Conservation (phyloP, 1,140 invertebrate species). For the Cyphomyrmex costatus region DNA sequence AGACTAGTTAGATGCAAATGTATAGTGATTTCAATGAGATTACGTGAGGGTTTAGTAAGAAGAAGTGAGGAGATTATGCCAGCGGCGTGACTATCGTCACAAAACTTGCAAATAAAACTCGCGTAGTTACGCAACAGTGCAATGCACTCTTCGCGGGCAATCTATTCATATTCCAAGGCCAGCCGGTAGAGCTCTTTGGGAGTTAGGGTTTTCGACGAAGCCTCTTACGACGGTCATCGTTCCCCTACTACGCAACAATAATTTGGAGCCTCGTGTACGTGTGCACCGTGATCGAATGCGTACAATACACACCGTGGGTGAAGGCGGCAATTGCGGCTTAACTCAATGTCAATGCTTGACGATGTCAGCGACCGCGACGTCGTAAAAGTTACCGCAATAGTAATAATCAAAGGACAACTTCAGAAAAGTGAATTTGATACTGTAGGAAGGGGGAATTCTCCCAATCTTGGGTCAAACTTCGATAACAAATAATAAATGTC, state of each 20-base stretch:
- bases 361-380: constrained; percentile 41
- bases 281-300: constrained; percentile 63
- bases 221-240: constrained; percentile 73
- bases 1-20: constrained; percentile 20
- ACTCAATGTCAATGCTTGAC: constrained; percentile 34
- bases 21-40: neutral
- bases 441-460: neutral
- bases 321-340: constrained; percentile 46
- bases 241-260: constrained; percentile 47
- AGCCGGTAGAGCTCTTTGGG: constrained; percentile 72
- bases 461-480: neutral
- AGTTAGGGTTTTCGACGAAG: constrained; percentile 63
- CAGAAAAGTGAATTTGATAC: neutral
- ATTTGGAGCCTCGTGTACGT: constrained; percentile 66
- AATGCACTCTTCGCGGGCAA: constrained; percentile 82
- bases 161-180: constrained; percentile 83
- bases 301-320: constrained; percentile 14
- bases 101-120: constrained; percentile 80
- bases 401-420: constrained; percentile 44
- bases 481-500: neutral
- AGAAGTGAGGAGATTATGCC: neutral
- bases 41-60: constrained; percentile 10
- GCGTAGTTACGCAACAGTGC: constrained; percentile 81
- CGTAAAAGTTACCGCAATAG: constrained; percentile 21
- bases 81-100: constrained; percentile 36